phyloP scores from a whole-genome alignment of 2,113 vertebrate species.

The Polypterus senegalus region DNA sequence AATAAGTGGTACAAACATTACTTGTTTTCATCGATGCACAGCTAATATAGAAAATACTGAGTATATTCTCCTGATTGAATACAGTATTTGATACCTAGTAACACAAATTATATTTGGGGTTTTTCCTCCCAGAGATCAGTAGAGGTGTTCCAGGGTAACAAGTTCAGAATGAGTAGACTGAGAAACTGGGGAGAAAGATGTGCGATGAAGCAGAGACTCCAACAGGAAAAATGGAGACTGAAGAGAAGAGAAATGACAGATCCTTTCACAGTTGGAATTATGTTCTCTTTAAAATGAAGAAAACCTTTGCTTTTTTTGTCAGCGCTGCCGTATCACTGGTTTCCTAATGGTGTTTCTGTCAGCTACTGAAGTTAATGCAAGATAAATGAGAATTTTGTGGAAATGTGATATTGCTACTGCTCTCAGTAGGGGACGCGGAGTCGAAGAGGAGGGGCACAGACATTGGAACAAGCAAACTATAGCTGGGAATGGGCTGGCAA shows the following conservation, averaged over 20 bases:
- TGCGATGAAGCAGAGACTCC: neutral
- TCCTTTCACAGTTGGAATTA: conserved; percentile 14
- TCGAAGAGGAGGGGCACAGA: neutral
- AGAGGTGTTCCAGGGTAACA: too few species aligned
- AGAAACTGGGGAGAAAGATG: neutral
- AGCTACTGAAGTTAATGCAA: conserved; percentile 21
- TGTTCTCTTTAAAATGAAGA: conserved; percentile 11
- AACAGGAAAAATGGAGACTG: neutral
- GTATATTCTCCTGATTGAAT: too few species aligned
- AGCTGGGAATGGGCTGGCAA: too few species aligned
- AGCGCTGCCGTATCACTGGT: conserved; percentile 17
- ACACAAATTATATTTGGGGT: too few species aligned
- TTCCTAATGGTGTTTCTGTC: conserved; percentile 22
- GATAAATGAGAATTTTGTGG: conserved; percentile 20
- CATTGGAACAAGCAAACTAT: neutral
- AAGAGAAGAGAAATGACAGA: conserved; percentile 4
- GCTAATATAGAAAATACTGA: too few species aligned
- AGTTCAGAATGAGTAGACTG: neutral
- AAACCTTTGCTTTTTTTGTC: conserved; percentile 11
- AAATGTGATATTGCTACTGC: conserved; percentile 19
- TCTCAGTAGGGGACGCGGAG: neutral
- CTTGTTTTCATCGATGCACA: too few species aligned
- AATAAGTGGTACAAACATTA: too few species aligned
- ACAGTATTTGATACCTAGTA: too few species aligned
- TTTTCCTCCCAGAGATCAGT: too few species aligned